Evolutionary conservation across 1,140 invertebrate genomes (phyloP).

Genomic region (Plutomurus gul): DNA sequence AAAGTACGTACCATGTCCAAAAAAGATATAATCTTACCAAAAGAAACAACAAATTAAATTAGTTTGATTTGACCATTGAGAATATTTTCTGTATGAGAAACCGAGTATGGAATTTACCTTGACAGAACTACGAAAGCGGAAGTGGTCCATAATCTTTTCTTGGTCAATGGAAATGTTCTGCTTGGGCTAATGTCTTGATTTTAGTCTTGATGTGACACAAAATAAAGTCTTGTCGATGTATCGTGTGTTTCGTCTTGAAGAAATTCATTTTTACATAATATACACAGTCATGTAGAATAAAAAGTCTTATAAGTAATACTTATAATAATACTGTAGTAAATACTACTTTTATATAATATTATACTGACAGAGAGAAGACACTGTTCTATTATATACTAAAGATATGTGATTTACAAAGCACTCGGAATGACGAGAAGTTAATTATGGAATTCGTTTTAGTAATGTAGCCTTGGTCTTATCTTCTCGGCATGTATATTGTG

Average conservation of each 20-base stretch:
- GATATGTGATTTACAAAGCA: constrained; percentile 11
- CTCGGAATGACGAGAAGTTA: background rate
- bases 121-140: constrained; percentile 39
- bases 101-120: no score
- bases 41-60: no score
- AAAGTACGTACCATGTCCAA: constrained; percentile 40
- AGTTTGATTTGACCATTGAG: no score
- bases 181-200: constrained; percentile 57
- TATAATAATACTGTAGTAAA: no score
- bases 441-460: background rate
- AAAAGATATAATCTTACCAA: constrained; percentile 42
- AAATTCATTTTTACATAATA: background rate
- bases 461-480: background rate
- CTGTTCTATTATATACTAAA: no score
- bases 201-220: constrained; percentile 8
- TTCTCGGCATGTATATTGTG: background rate
- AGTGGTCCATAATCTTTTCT: constrained; percentile 41
- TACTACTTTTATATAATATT: background rate
- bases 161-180: constrained; percentile 16
- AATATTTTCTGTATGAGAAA: no score
- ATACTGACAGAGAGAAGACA: background rate
- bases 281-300: no score
- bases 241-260: background rate
- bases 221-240: no score
- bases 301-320: no score